Base-by-base conservation (phyloP, 2,113 vertebrate genomes). In the Cercopithecus mona region DNA sequence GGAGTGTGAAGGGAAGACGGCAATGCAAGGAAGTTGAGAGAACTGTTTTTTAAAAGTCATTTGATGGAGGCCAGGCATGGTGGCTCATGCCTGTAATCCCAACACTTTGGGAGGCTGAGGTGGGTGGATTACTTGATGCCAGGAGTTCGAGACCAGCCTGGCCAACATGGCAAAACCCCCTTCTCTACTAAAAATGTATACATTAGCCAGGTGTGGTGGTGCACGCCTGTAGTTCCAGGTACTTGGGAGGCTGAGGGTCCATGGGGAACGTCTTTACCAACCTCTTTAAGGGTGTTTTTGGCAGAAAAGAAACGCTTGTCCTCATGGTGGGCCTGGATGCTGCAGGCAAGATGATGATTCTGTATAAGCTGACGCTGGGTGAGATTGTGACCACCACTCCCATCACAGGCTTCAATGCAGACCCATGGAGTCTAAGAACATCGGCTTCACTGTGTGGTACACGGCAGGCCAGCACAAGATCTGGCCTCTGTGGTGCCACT, bases 371-470 rank as follows among this genome's bases (percentile, higher is more conserved):
- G 83, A 99, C 99, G 97, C 99, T 99, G 14, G 99, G 99, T 92
- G 99, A 99, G 98, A 99, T 99, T 95, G 99, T 99, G 93, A 99
- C 99, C 89, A 99, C 99, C 82, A 99, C 99, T 96, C 99, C 99
- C 64, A 99, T 99, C 96, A 99, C 48, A 99, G 99, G 99, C 98
- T 99, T 99, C 98, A 99, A 99, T 3, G 99, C 99, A 80, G 99
- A 99, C 98, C 99, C 99, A 99, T 99, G 97, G 99, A 99, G 96
- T 99, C 99, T 98, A 99, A 99, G 99, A 99, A 99, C 98, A 99
- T 99, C 97, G 99, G 99, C 98, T 99, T 99, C 98, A 99, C 99
- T 0, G 99, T 99, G 79, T 99, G 99, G 99, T 99, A 99, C 5
- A 99, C 99, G 8, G 99, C 99, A 0, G 99, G 99, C 85, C 99